Base-by-base conservation (phyloP, 2,113 vertebrate genomes). In the Macrotis lagotis region DNA sequence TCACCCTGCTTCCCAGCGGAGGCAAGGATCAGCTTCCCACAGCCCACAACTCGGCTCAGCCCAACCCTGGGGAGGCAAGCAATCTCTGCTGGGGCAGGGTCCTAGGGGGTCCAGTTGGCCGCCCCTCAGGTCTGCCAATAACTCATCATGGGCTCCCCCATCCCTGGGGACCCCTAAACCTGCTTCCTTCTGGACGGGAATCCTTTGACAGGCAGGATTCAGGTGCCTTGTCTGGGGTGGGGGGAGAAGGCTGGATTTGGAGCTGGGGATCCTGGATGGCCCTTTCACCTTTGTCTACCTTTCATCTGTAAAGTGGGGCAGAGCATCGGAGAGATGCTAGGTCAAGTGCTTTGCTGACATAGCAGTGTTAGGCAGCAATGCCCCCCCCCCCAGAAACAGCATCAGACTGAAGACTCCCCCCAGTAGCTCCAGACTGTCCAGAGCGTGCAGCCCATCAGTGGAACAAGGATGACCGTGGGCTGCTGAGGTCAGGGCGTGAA, bases 341-440 rank as follows among this genome's bases (percentile, higher is more conserved):
- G 55, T 14, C 37, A 5, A 66, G 55, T 31, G 55, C 55, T 3
- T 9, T 28, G 25, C 8, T 28, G 9, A 55, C 53, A 8, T 55
- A 3, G 1, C 9, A 28, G 12, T 37, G 28, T 3, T 37, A 4
- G 2, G 2, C 3, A 14, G 14, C 0, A 1, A 4, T 74, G 66
- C 37, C 66, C 8, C 7, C 8, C 66, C 66, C n/a, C 66, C 66
- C n/a, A 44, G 66, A 83, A 83, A 44, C n/a, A 83, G 14, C 66
- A 19, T 22, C 10, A 6, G 66, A 16, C 31, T 37, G 25, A 53
- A 53, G 52, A 9, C 6, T 3, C 52, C 25, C 52, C 8, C 52
- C 25, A 1, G 2, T 52, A 53, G 25, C 51, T 25, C 51, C 5
- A 51, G 51, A 53, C 25, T 53, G 25, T 25, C 52, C 52, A 53